Evolutionary conservation across 2,113 vertebrate species (phyloP).

Genomic region (Chlorocebus sabaeus): DNA sequence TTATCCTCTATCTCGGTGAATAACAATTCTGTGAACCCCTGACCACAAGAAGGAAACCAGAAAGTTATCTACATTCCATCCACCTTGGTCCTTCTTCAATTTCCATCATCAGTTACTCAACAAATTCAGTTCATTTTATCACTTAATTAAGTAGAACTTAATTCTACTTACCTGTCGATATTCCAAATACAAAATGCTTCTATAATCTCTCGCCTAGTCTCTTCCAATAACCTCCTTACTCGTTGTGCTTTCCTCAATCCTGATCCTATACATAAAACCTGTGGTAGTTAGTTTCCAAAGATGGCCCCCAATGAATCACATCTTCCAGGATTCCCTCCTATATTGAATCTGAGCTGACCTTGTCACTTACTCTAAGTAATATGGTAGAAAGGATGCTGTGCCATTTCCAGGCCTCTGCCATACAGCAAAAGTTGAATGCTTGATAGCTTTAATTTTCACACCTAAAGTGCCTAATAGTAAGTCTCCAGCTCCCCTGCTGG

Average conservation of each 20-base stretch:
- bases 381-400: background rate
- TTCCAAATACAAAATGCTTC: conserved; percentile 3
- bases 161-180: background rate
- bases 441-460: background rate
- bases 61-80: background rate
- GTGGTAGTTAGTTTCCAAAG: background rate
- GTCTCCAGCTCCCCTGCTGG: background rate
- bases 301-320: background rate
- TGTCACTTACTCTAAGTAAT: background rate
- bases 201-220: background rate
- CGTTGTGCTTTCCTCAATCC: background rate
- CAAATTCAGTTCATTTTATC: background rate
- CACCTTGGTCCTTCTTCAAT: background rate
- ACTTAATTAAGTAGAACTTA: background rate
- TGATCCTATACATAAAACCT: background rate
- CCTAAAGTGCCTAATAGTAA: background rate
- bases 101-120: background rate
- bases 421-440: background rate
- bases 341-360: background rate
- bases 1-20: background rate
- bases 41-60: background rate
- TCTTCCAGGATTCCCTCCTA: background rate
- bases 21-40: background rate
- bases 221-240: background rate
- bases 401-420: background rate